Conservation (phyloP, 2,888 invertebrate genomes). For the Mythimna impura region DNA sequence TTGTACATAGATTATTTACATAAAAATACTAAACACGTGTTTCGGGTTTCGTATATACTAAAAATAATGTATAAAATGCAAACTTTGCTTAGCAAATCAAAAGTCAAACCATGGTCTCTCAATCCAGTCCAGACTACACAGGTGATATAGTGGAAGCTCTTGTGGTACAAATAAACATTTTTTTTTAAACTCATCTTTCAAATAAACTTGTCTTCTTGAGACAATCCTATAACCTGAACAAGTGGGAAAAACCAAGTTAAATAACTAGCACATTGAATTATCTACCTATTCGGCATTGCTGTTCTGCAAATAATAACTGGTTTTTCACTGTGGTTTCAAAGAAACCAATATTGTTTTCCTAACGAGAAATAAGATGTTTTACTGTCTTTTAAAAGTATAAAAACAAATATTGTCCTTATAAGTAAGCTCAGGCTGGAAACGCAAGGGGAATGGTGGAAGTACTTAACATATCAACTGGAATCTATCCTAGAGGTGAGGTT, state of each 20-base stretch:
- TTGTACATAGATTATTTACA: too few relatives aligned
- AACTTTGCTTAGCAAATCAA: too few relatives aligned
- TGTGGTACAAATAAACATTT: too few relatives aligned
- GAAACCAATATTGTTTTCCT: not conserved
- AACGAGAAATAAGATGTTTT: not conserved
- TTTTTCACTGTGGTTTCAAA: not conserved
- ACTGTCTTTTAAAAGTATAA: not conserved
- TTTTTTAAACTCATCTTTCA: not conserved
- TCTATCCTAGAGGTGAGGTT: constrained; percentile 91
- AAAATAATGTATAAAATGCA: too few relatives aligned
- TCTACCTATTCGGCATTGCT: not conserved
- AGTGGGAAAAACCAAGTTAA: not conserved
- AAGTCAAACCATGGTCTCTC: too few relatives aligned
- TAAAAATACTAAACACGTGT: too few relatives aligned
- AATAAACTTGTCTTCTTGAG: not conserved
- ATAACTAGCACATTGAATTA: not conserved
- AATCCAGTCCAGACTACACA: not conserved
- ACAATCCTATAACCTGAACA: too few relatives aligned
- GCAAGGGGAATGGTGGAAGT: constrained; percentile 94
- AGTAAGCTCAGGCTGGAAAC: constrained; percentile 91
- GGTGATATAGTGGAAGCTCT: too few relatives aligned
- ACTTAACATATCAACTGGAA: constrained; percentile 96
- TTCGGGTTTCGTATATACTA: too few relatives aligned
- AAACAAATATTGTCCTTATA: constrained; percentile 62
- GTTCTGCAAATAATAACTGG: not conserved